Evolutionary conservation across 2,113 vertebrate genomes (phyloP), one percentile per base, ranked within the genome.

Genomic region (Larimichthys crocea): DNA sequence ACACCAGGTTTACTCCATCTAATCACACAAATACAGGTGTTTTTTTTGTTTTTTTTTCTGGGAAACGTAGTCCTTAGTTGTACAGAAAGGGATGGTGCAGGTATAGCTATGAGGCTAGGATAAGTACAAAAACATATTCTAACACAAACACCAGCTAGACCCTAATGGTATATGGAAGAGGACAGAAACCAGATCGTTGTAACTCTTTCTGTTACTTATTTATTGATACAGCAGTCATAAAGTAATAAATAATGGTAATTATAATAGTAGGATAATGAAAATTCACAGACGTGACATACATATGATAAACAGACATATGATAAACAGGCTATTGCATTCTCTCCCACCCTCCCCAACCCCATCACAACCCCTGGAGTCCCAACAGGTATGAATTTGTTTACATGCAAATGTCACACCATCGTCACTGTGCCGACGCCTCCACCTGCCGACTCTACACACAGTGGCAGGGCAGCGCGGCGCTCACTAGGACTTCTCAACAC

Each of bases 401-500:
- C 95, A 96, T 96, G 94, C 95, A 95, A 93, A 93, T 80, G 84
- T 92, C 88, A 89, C 91, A 85, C 82, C 83, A 74, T 86, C 71
- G n/a, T 86, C 85, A 84, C 76, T 83, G 96, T 95, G 94, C 96
- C 93, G 8, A 78, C 91, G 84, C 67, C 92, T 91, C 95, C 0
- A 94, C 96, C 12, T 16, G 95, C 96, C 53, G 89, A 93, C 91
- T 96, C 96, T 19, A 4, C 69, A 68, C 87, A 78, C 82, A 68
- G 80, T 61, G 75, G 72, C 78, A 57, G 88, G 96, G 96, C 93
- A 96, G 95, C 66, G 94, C 94, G 0, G 96, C 94, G 0, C 96
- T 97, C 97, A 94, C 96, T 99, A 99, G 86, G 97, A 97, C 94
- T 99, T 97, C 60, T 91, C 94, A 80, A 40, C 96, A 68, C 63